Base-by-base conservation (phyloP, 2,888 invertebrate species). In the Myopa testacea region DNA sequence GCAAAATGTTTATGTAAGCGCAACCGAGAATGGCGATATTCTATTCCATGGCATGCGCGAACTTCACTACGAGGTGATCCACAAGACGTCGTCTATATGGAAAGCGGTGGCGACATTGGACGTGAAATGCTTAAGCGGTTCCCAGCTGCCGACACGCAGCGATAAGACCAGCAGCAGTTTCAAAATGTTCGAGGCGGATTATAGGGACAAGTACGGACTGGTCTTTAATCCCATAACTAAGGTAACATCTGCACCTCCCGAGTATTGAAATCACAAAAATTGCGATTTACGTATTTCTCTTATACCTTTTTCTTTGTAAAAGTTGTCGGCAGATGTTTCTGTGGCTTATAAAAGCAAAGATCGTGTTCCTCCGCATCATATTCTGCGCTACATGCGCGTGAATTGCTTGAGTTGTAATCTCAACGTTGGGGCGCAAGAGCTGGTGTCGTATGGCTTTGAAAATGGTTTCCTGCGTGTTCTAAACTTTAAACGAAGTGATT, bases 391-490 rank as follows among this genome's bases (percentile, higher is more conserved):
- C 37, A 83, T 84, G 74, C 86, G 86, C 7, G 82, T 86, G 19
- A 89, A 87, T 78, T 82, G 82, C 10, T 80, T 87, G 52, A 83
- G 84, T 34, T 88, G 84, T 78, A 89, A 89, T 82, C 82, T 83
- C 65, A 89, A 89, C 81, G 40, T 68, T 45, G 75, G 79, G 4
- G 84, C 82, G 5, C 78, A 81, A 8, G 76, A 82, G 45, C 84
- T 87, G 78, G 76, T 86, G 68, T 88, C 88, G 12, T 78, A 84
- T 26, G 89, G 89, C 12, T 87, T 88, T 72, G 87, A 89, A 77
- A 87, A 88, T 78, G 89, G 89, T 26, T 82, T 89, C 40, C 19
- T 88, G 19, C 84, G 88, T 14, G 81, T 88, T 19, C 45, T 86
- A 4, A 78, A 83, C 62, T 86, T 84, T 52, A 78, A 78, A n/a